Percentiles rank a stretch among this genome's conserved stretches.
phyloP scores from a whole-genome alignment of 2,888 invertebrate species.

The Leistus spinibarbis region DNA sequence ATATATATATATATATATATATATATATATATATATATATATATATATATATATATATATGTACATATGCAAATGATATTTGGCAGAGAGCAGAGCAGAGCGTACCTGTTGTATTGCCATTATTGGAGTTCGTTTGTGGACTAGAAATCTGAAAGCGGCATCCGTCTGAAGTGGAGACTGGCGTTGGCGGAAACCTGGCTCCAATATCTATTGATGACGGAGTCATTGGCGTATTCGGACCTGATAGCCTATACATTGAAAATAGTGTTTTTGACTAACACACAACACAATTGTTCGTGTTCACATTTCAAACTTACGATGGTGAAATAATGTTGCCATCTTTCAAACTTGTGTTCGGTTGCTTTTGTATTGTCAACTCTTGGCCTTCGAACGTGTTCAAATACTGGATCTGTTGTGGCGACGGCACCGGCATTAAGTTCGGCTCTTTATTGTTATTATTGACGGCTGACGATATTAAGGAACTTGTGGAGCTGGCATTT shows the following conservation, averaged over 20 bases:
- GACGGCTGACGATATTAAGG: constrained; percentile 46
- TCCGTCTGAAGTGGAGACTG: constrained; percentile 53
- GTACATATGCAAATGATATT: neutral
- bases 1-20: neutral
- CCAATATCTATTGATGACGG: constrained; percentile 60
- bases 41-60: neutral
- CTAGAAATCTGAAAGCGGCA: constrained; percentile 61
- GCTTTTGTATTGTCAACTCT: constrained; percentile 94
- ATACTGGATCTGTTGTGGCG: constrained; percentile 95
- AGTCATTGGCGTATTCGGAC: constrained; percentile 60
- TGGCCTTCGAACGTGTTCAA: constrained; percentile 95
- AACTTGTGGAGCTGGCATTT: constrained; percentile 52
- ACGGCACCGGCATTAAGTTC: constrained; percentile 93
- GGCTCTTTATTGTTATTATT: constrained; percentile 72
- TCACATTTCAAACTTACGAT: too few species aligned
- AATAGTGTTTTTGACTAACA: neutral
- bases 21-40: constrained; percentile 17
- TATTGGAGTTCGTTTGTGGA: constrained; percentile 57
- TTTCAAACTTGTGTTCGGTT: constrained; percentile 88
- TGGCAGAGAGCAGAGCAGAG: neutral
- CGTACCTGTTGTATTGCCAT: constrained; percentile 44
- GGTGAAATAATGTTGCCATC: constrained; percentile 77
- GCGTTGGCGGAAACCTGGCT: constrained; percentile 56
- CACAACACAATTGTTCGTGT: too few species aligned
- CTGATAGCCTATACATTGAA: constrained; percentile 52